Percentiles rank a stretch among this genome's conserved stretches.
Evolutionary conservation across 2,888 invertebrate species (phyloP).

Genomic region (Latrodectus hesperus): DNA sequence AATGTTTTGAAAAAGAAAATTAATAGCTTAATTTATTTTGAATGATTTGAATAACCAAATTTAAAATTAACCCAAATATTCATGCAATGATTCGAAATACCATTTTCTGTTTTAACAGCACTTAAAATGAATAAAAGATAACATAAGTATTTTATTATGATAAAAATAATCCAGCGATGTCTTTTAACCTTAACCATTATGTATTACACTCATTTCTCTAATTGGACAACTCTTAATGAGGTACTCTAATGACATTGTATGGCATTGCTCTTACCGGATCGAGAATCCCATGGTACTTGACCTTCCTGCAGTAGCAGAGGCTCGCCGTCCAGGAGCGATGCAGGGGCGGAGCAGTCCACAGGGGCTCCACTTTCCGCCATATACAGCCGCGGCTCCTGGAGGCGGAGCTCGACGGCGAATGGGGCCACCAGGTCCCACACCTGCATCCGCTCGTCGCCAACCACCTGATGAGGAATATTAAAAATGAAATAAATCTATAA

Average conservation of each 20-base stretch:
- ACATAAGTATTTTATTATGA: no score
- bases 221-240: no score
- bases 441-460: conserved; percentile 71
- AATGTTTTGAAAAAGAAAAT: no score
- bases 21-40: no score
- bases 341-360: conserved; percentile 80
- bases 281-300: conserved; percentile 79
- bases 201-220: no score
- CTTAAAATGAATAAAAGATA: no score
- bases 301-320: conserved; percentile 80
- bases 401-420: conserved; percentile 77
- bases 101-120: no score
- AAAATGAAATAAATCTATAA: neutral
- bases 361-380: conserved; percentile 81
- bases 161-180: no score
- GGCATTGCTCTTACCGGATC: conserved; percentile 75
- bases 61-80: no score
- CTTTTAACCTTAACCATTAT: no score
- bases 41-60: no score
- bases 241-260: neutral
- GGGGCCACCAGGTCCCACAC: conserved; percentile 78
- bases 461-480: conserved; percentile 34
- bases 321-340: conserved; percentile 80
- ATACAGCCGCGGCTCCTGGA: conserved; percentile 77
- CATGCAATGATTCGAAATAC: no score